Conservation (phyloP, 2,888 invertebrate genomes). For the Tinea pellionella region DNA sequence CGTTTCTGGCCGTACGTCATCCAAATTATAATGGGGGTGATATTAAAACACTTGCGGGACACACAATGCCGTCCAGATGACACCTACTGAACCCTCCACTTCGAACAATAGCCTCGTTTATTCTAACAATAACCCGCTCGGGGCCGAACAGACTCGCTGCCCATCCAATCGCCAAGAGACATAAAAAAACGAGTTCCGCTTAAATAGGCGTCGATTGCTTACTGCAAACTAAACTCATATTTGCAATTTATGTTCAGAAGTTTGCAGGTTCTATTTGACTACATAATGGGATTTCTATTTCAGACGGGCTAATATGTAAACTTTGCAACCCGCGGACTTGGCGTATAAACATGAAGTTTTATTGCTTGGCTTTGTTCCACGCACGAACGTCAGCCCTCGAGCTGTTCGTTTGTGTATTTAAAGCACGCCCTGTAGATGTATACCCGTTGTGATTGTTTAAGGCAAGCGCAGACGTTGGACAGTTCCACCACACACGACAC, state of each 20-base stretch:
- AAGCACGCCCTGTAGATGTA: slow-evolving; percentile 39
- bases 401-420: slow-evolving; percentile 42
- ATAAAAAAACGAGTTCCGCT: background rate
- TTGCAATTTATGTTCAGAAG: background rate
- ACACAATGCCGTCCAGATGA: slow-evolving; percentile 49
- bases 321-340: background rate
- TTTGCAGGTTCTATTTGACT: background rate
- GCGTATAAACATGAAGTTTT: slow-evolving; percentile 58
- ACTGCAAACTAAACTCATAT: background rate
- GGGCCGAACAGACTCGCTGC: slow-evolving; percentile 22
- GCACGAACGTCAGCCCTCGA: slow-evolving; percentile 50
- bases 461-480: background rate
- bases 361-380: slow-evolving; percentile 67
- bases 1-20: background rate
- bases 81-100: slow-evolving; percentile 35
- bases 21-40: slow-evolving; percentile 20
- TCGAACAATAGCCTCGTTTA: slow-evolving; percentile 55
- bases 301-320: slow-evolving; percentile 1
- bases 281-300: background rate
- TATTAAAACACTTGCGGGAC: slow-evolving; percentile 42
- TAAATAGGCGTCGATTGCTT: background rate
- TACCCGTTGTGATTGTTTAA: background rate
- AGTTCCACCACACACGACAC: too few relatives aligned
- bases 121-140: slow-evolving; percentile 46
- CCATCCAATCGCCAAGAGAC: slow-evolving; percentile 20